These are phyloP conservation scores for Uria lomvia DNA, from an alignment of 2,113 vertebrate species.

Conservation along the genomic window DNA sequence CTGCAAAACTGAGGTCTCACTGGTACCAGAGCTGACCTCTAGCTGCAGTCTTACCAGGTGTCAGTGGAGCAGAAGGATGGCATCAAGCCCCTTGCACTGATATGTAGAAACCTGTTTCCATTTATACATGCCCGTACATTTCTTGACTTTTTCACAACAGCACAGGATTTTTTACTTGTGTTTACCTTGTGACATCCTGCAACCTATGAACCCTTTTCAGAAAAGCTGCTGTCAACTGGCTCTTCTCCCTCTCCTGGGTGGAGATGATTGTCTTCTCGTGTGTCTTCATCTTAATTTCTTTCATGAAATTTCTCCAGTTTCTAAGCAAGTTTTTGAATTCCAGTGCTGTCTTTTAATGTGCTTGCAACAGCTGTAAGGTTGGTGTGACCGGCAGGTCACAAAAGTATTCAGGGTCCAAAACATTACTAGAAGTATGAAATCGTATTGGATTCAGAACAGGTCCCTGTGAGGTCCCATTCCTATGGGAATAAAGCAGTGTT, in stretches of 20 bases:
- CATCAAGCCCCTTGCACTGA: not conserved
- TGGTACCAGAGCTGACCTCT: not conserved
- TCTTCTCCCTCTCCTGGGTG: not conserved
- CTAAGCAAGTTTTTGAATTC: not conserved
- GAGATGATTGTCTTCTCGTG: not conserved
- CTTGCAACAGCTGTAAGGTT: not conserved
- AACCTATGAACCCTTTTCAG: not conserved
- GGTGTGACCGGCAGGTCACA: not conserved
- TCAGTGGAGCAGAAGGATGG: not conserved
- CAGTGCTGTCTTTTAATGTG: not conserved
- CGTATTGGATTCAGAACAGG: not conserved
- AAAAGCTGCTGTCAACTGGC: not conserved
- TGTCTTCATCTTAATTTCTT: not conserved
- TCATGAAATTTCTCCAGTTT: not conserved
- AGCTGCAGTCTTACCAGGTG: not conserved
- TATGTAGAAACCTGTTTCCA: not conserved
- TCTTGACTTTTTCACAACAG: not conserved
- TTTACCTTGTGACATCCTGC: not conserved
- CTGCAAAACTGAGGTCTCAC: not conserved
- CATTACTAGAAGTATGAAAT: not conserved
- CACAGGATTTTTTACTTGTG: not conserved
- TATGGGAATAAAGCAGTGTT: not conserved
- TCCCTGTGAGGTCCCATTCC: not conserved
- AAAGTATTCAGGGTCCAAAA: not conserved
- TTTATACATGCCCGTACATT: not conserved